These are phyloP conservation scores for Sarcophilus harrisii DNA, from an alignment of 2,797 vertebrate genomes.

Conservation along the genomic window DNA sequence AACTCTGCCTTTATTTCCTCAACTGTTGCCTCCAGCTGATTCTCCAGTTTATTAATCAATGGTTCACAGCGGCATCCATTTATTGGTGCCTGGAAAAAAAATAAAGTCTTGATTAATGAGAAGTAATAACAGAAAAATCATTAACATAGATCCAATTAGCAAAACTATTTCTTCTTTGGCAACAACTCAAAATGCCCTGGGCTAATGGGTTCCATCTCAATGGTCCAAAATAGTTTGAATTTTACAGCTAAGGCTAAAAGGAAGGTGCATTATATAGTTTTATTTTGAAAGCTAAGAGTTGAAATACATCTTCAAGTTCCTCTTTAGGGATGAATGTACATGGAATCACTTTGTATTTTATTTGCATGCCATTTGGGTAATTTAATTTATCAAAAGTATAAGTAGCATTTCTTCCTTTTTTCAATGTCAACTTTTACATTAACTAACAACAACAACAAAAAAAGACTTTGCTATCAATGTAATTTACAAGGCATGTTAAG, in stretches of 20 bases:
- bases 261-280: neutral
- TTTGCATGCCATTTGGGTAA: neutral
- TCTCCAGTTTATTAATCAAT: constrained; percentile 95
- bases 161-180: neutral
- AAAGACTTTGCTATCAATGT: neutral
- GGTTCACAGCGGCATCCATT: constrained; percentile 98
- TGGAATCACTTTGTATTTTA: neutral
- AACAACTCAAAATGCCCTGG: neutral
- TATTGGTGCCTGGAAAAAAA: constrained; percentile 91
- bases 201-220: neutral
- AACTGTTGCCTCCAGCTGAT: constrained; percentile 95
- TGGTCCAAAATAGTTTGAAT: neutral
- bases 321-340: neutral
- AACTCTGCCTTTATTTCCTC: constrained; percentile 97
- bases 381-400: neutral
- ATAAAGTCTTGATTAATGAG: neutral
- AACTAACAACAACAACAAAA: neutral
- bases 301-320: neutral
- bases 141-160: neutral
- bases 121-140: neutral
- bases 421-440: neutral
- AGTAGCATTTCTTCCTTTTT: neutral
- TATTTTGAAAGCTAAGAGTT: neutral
- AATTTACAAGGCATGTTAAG: neutral
- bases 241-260: neutral